phyloP scores from a whole-genome alignment of 2,113 vertebrate genomes.

The Gymnarchus niloticus region DNA sequence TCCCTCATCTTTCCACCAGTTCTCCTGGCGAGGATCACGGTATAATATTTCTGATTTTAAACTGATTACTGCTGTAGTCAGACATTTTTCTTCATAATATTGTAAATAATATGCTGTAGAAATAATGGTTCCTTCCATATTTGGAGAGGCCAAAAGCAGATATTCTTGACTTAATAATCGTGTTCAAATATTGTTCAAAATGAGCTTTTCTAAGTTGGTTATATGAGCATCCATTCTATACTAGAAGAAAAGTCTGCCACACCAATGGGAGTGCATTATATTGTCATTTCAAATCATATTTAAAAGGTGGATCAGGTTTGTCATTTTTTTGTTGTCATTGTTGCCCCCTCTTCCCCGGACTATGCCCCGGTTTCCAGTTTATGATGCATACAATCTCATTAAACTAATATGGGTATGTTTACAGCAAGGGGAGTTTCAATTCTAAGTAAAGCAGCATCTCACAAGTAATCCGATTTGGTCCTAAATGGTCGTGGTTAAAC shows the following conservation, averaged over 20 bases:
- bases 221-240: not conserved
- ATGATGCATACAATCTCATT: not conserved
- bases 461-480: constrained; percentile 60
- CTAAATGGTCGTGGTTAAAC: constrained; percentile 49
- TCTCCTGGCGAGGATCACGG: too few relatives aligned
- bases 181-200: not conserved
- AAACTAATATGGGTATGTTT: not conserved
- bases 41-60: too few relatives aligned
- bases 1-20: too few relatives aligned
- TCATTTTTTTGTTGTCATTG: too few relatives aligned
- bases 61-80: not conserved
- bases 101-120: not conserved
- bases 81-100: not conserved
- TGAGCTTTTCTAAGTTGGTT: not conserved
- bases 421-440: not conserved
- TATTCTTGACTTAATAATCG: not conserved
- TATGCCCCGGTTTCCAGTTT: too few relatives aligned
- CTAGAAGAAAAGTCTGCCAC: not conserved
- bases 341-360: too few relatives aligned
- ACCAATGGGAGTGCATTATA: not conserved
- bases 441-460: not conserved
- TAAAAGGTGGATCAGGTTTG: too few relatives aligned
- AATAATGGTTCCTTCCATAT: not conserved
- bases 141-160: not conserved
- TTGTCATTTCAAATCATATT: too few relatives aligned